Evolutionary conservation across 2,113 vertebrate species (phyloP).

Genomic region (Scophthalmus maximus): DNA sequence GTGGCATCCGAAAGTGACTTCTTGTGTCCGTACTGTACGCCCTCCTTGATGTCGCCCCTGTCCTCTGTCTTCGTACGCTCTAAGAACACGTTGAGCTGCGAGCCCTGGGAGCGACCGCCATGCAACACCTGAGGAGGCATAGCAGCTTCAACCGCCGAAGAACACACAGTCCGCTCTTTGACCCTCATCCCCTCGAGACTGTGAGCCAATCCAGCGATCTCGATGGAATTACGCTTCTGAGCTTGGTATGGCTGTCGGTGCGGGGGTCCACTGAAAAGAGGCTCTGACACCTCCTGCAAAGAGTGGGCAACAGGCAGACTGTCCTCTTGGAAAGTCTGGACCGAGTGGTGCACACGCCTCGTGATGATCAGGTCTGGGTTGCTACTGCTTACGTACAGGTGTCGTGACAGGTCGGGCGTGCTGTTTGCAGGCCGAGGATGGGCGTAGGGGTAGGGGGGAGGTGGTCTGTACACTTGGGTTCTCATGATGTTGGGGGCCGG

Average conservation of each 20-base stretch:
- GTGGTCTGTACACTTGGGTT: constrained; percentile 94
- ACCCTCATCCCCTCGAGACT: constrained; percentile 90
- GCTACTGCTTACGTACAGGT: constrained; percentile 94
- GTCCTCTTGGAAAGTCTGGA: constrained; percentile 98
- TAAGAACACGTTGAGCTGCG: constrained; percentile 85
- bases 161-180: constrained; percentile 89
- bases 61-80: constrained; percentile 86
- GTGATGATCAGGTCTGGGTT: constrained; percentile 97
- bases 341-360: constrained; percentile 94
- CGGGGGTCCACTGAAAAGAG: constrained; percentile 84
- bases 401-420: constrained; percentile 95
- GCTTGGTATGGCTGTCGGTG: constrained; percentile 81
- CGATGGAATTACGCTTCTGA: constrained; percentile 95
- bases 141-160: constrained; percentile 85
- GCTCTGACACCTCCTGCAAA: constrained; percentile 96
- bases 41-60: constrained; percentile 72
- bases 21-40: constrained; percentile 88
- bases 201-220: constrained; percentile 90
- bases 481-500: constrained; percentile 94
- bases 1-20: constrained; percentile 96
- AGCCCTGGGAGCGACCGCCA: constrained; percentile 71
- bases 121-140: constrained; percentile 66
- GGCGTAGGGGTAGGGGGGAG: constrained; percentile 90
- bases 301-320: constrained; percentile 97
- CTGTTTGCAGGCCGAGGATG: constrained; percentile 94